Evolutionary conservation across 2,797 vertebrate genomes (phyloP).

Genomic region (Tragelaphus oryx): DNA sequence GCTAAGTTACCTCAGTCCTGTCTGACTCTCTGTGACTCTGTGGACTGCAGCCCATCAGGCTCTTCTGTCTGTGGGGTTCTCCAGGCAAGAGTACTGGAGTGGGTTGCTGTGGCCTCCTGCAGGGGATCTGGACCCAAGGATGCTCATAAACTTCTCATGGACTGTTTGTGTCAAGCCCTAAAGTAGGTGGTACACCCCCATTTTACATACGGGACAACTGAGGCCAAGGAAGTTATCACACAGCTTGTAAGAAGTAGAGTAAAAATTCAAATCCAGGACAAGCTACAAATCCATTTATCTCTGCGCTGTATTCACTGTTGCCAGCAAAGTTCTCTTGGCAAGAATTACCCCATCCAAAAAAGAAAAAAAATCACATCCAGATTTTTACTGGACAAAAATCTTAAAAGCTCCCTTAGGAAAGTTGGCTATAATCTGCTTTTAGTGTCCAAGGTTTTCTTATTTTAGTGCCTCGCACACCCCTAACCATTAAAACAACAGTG

Average conservation of each 20-base stretch:
- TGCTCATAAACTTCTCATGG: neutral
- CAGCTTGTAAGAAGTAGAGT: neutral
- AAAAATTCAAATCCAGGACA: neutral
- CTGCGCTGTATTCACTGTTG: neutral
- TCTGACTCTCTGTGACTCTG: neutral
- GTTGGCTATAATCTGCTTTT: constrained; percentile 1
- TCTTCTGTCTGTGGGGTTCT: neutral
- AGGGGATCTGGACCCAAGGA: neutral
- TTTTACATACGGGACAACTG: neutral
- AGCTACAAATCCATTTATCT: neutral
- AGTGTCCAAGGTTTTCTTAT: constrained; percentile 48
- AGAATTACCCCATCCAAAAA: neutral
- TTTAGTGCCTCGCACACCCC: constrained; percentile 39
- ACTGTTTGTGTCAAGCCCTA: neutral
- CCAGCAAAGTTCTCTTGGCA: neutral
- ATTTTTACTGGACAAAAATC: constrained; percentile 10
- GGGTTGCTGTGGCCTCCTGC: neutral
- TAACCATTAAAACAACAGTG: constrained; percentile 64
- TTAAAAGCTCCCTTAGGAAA: neutral
- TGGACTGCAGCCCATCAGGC: neutral
- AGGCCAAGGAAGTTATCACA: neutral
- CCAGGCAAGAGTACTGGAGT: neutral
- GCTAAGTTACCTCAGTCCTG: neutral
- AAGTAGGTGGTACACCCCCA: no score
- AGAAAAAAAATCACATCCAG: neutral